phyloP scores from a whole-genome alignment of 2,797 vertebrate genomes.

The Mus spretus region DNA sequence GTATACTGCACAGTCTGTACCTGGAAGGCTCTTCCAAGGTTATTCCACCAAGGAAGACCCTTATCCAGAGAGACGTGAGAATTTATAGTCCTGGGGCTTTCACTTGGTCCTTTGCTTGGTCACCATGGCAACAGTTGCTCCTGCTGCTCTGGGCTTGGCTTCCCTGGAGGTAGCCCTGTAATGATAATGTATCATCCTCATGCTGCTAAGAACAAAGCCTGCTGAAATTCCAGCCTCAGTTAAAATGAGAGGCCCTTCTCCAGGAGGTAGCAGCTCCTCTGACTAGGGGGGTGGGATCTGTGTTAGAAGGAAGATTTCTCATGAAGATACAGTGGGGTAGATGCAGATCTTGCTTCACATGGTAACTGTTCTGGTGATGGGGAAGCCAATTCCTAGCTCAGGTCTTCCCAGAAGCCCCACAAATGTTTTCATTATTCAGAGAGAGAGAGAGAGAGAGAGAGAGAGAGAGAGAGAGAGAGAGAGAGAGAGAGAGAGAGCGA shows the following conservation, averaged over 20 bases:
- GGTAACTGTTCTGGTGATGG: not conserved
- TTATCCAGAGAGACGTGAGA: conserved; percentile 16
- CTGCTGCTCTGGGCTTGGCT: conserved; percentile 39
- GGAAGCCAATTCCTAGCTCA: not conserved
- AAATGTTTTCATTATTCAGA: not conserved
- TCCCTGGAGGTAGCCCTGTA: conserved; percentile 40
- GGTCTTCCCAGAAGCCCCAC: not conserved
- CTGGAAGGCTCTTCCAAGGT: conserved; percentile 33
- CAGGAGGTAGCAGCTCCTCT: not conserved
- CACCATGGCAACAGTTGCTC: conserved; percentile 33
- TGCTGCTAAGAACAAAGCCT: conserved; percentile 42
- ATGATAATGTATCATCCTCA: conserved; percentile 22
- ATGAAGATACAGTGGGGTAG: not conserved
- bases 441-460: not conserved
- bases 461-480: not conserved
- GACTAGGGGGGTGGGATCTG: not conserved
- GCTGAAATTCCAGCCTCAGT: conserved; percentile 44
- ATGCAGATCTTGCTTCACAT: conserved; percentile 43
- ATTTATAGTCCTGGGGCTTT: conserved; percentile 15
- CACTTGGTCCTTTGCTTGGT: conserved; percentile 23
- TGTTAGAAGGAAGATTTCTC: conserved; percentile 32
- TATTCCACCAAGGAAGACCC: conserved; percentile 9
- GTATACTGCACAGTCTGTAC: not conserved
- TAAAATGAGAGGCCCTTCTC: not conserved
- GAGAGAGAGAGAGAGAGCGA: not conserved